Evolutionary conservation across 2,113 vertebrate species (phyloP).

Genomic region (Cyanocitta stelleri): DNA sequence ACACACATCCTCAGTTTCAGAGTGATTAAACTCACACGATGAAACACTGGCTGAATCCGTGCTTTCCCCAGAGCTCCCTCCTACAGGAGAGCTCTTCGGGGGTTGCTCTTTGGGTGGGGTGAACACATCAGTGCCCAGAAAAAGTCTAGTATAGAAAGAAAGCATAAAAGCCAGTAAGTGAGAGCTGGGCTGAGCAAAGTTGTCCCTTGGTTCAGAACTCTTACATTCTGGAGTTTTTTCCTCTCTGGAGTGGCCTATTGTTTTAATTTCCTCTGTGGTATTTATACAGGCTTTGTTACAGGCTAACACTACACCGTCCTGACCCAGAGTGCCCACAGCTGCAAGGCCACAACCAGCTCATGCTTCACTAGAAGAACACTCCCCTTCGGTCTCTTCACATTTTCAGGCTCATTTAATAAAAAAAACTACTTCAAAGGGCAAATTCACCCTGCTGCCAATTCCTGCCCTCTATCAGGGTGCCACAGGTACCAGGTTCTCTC

Average conservation of each 20-base stretch:
- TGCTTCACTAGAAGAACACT: not conserved
- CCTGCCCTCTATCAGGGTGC: not conserved
- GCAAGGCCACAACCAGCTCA: not conserved
- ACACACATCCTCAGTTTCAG: slow-evolving; percentile 76
- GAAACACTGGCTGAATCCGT: slow-evolving; percentile 91
- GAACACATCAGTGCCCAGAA: slow-evolving; percentile 79
- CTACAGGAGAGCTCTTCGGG: slow-evolving; percentile 71
- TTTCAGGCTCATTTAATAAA: not conserved
- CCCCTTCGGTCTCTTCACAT: not conserved
- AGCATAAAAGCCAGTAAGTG: not conserved
- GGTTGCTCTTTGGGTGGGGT: slow-evolving; percentile 80
- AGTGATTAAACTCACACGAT: slow-evolving; percentile 85
- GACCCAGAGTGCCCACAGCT: not conserved
- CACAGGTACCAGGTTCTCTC: not conserved
- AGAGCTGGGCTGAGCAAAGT: not conserved
- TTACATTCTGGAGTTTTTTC: not conserved
- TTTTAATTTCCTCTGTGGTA: not conserved
- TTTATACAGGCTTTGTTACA: not conserved
- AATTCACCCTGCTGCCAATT: not conserved
- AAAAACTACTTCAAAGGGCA: not conserved
- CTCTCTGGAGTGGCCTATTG: not conserved
- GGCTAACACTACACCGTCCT: not conserved
- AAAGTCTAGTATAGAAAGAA: slow-evolving; percentile 68
- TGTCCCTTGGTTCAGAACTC: not conserved
- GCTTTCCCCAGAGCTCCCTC: slow-evolving; percentile 89